Evolutionary conservation across 1,140 invertebrate species (phyloP), one percentile per base, ranked within the genome.

Genomic region (Drosophila elegans): DNA sequence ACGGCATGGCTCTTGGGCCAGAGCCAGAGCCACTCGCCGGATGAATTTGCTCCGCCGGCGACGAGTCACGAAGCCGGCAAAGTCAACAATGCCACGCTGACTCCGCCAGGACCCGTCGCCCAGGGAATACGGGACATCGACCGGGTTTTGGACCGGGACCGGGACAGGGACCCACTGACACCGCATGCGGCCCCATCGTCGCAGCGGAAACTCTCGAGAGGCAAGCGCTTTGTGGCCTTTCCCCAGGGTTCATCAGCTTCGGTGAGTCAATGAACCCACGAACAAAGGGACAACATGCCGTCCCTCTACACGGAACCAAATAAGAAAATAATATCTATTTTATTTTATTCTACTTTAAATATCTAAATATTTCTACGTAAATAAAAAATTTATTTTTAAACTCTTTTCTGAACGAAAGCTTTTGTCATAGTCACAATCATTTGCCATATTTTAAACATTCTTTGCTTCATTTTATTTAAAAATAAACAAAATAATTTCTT

Each of bases 181-280:
- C 74, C 78, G 62, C 69, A 81, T 71, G 83, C 53, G 75, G 78
- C 56, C 71, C 46, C 68, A 73, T 63, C 59, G 55, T 54, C 86
- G 51, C 80, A 74, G 68, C 80, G 78, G 52, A 81, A 62, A 56
- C 83, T 85, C 55, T 92, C 92, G 36, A 79, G 92, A 54, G 80
- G 80, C 32, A 91, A 92, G 66, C 81, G 92, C 34, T 93, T 92
- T 88, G 72, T 93, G 69, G 91, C 91, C 56, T 93, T 93, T 88
- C 92, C 92, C 29, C 57, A 80, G 74, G 92, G 92, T 61, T 93
- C 92, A 78, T 90, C 92, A 63, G 85, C 91, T 55, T 83, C 91
- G 75, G 92, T 93, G 75, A 88, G 91, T 81, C 59, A 86, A 69
- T 53, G 72, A 74, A 63, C 60, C 41, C 42, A 36, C 60, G 36